Conservation (phyloP, 2,113 vertebrate genomes). For the Spilogale gracilis region DNA sequence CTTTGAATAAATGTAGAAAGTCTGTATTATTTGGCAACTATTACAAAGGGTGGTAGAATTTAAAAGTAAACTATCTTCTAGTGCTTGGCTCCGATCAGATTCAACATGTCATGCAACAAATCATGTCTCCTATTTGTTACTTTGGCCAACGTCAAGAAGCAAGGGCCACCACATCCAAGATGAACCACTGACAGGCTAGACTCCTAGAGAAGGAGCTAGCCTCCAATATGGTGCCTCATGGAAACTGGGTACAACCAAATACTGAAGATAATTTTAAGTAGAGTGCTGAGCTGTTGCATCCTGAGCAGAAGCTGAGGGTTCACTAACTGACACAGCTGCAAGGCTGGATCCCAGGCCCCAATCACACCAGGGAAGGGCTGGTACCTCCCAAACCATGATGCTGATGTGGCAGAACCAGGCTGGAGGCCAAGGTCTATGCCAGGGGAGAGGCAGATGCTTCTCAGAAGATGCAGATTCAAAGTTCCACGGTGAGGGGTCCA, state of each 20-base stretch:
- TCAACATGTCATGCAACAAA: background rate
- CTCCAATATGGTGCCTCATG: background rate
- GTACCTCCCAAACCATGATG: background rate
- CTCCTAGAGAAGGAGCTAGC: background rate
- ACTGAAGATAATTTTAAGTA: background rate
- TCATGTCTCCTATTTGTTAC: background rate
- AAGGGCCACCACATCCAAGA: background rate
- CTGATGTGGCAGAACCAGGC: background rate
- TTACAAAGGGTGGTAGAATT: background rate
- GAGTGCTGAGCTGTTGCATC: background rate
- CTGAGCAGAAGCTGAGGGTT: background rate
- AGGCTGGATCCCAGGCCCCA: background rate
- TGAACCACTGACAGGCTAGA: background rate
- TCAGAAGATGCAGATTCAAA: background rate
- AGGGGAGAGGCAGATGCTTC: background rate
- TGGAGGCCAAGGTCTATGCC: background rate
- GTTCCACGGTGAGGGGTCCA: background rate
- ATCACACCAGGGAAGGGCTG: background rate
- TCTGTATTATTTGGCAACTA: background rate
- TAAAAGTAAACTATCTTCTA: background rate
- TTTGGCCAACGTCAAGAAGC: background rate
- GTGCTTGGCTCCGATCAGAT: background rate
- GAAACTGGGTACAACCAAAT: background rate
- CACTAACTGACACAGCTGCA: background rate
- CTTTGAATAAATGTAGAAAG: background rate